phyloP scores from a whole-genome alignment of 2,888 invertebrate species.

The Hanleya hanleyi region DNA sequence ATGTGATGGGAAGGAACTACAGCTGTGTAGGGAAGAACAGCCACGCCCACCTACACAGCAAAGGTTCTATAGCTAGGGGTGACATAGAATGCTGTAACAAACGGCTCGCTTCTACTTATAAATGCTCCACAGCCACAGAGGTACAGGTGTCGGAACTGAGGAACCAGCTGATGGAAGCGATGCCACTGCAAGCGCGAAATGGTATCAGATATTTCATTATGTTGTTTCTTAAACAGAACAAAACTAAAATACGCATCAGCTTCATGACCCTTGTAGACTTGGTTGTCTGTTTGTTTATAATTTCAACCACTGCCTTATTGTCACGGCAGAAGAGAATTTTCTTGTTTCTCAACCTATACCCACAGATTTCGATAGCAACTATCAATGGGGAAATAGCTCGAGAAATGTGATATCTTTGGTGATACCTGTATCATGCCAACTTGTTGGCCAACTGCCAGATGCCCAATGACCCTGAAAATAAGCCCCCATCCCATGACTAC shows the following conservation, averaged over 20 bases:
- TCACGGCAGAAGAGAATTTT: slow-evolving; percentile 2
- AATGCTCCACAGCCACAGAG: no score
- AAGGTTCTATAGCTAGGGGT: no score
- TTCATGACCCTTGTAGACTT: not conserved
- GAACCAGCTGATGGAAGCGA: no score
- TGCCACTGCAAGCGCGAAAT: no score
- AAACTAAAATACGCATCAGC: not conserved
- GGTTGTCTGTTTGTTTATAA: not conserved
- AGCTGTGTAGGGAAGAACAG: no score
- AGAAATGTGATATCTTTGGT: slow-evolving; percentile 7
- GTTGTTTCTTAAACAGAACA: not conserved
- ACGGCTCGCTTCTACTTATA: no score
- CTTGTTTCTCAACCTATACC: not conserved
- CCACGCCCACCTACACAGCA: no score
- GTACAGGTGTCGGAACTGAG: no score
- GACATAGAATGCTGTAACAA: no score
- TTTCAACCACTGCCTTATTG: not conserved
- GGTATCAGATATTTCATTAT: no score
- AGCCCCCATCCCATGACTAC: not conserved
- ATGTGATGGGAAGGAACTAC: no score
- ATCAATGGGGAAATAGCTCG: not conserved
- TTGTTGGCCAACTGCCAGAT: no score
- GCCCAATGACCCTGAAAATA: not conserved
- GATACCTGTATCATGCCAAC: not conserved
- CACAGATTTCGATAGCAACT: not conserved